A percentile compares a stretch with the other conserved stretches of the same genome.
Conservation (phyloP, 37 sponge, comb jelly and placozoan species). For the Chondrilla cf. caribensis region DNA sequence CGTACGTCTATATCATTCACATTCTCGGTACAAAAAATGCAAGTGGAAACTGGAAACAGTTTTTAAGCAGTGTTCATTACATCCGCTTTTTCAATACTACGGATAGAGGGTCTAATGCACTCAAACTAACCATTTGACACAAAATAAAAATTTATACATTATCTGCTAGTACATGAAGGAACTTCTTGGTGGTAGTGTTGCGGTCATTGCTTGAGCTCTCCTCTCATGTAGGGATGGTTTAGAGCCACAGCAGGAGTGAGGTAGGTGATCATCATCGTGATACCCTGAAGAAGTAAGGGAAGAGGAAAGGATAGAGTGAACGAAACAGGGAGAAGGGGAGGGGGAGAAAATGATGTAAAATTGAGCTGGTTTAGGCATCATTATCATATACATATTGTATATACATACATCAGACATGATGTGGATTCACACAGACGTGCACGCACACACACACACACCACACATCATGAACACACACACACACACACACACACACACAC, state of each 20-base stretch:
- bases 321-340: too few species aligned
- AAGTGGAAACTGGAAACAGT: too few species aligned
- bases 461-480: background rate
- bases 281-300: background rate
- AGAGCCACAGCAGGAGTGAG: background rate
- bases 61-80: too few species aligned
- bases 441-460: constrained; percentile 14
- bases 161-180: too few species aligned
- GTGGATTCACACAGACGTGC: background rate
- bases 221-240: background rate
- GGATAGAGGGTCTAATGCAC: too few species aligned
- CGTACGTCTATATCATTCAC: too few species aligned
- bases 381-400: background rate
- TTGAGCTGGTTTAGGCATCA: too few species aligned
- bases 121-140: too few species aligned
- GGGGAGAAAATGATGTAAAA: too few species aligned
- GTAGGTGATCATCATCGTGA: constrained; percentile 24
- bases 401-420: background rate
- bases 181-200: background rate
- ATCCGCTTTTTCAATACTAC: too few species aligned
- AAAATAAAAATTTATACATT: too few species aligned
- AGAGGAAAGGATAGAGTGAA: background rate
- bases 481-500: background rate
- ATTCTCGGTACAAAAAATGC: too few species aligned
- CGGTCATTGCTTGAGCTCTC: background rate